Base-by-base conservation (phyloP, 2,113 vertebrate genomes). In the Beaufortia kweichowensis region DNA sequence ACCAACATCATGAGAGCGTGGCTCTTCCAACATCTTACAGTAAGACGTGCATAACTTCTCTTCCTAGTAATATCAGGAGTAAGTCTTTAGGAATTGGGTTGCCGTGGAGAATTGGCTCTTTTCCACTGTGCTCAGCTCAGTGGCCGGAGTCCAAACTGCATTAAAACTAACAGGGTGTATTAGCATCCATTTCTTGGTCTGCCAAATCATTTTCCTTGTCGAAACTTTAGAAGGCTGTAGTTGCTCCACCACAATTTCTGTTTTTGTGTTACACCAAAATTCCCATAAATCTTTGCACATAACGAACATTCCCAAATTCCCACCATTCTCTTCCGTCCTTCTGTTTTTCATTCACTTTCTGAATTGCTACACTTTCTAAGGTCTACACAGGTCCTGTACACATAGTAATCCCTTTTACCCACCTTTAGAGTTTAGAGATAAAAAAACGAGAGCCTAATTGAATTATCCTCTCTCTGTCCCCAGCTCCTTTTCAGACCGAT, bases 11-110 rank as follows among this genome's bases (percentile, higher is more conserved):
- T 98, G 96, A 94, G 96, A 86, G 96, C 96, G 0, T 98, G 96
- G 96, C 95, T 98, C 69, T 98, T 98, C 90, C 96, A 98, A 88
- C 95, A 98, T 91, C 95, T 98, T 85, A 98, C 96, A 88, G 96
- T 98, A 93, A 93, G 94, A 50, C 15, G 86, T 0, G 19, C 17
- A 62, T 23, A 68, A 28, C 11, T 68, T 6, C 43, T 11, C 50
- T 9, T 11, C 28, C 19, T 6, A 15, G 48, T 21, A 21, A 8
- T 21, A 53, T 53, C n/a, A 21, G 28, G n/a, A 35, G 24, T 8
- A 39, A 29, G 46, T 59, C 67, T 57, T 35, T 31, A 31, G 0
- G 50, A 70, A 70, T 57, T 57, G n/a, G n/a, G n/a, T n/a, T n/a
- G n/a, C n/a, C n/a, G n/a, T n/a, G n/a, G n/a, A 57, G 55, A 59